Percentiles rank a stretch among this genome's conserved stretches.
Conservation (phyloP, 1,140 invertebrate species). For the Apis florea region DNA sequence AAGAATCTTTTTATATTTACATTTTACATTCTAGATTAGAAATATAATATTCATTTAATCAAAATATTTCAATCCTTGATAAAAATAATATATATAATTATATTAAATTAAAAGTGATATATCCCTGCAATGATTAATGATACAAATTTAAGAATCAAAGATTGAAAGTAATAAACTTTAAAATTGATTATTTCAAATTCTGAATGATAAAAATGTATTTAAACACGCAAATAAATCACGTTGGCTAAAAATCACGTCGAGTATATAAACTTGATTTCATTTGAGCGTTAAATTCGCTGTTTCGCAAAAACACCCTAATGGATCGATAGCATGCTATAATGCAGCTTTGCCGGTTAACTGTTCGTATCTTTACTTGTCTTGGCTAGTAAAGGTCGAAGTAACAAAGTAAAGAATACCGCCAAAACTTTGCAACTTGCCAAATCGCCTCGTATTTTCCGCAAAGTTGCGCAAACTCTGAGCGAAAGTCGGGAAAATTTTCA, state of each 20-base stretch:
- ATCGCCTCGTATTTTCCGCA: conserved; percentile 46
- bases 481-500: conserved; percentile 55
- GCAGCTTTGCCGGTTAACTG: neutral
- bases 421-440: conserved; percentile 50
- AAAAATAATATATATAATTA: too few relatives aligned
- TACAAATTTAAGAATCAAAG: too few relatives aligned
- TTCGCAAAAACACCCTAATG: neutral
- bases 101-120: too few relatives aligned
- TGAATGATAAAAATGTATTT: neutral
- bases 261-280: neutral
- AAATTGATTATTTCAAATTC: too few relatives aligned
- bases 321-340: neutral
- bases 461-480: conserved; percentile 47
- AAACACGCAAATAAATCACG: neutral
- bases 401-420: conserved; percentile 32
- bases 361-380: conserved; percentile 37
- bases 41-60: too few relatives aligned
- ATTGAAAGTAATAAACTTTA: too few relatives aligned
- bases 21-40: too few relatives aligned
- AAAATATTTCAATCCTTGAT: too few relatives aligned
- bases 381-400: conserved; percentile 2
- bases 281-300: neutral
- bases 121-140: too few relatives aligned
- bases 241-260: neutral
- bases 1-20: too few relatives aligned